phyloP scores from a whole-genome alignment of 2,797 vertebrate species.

The Syngnathus acus region DNA sequence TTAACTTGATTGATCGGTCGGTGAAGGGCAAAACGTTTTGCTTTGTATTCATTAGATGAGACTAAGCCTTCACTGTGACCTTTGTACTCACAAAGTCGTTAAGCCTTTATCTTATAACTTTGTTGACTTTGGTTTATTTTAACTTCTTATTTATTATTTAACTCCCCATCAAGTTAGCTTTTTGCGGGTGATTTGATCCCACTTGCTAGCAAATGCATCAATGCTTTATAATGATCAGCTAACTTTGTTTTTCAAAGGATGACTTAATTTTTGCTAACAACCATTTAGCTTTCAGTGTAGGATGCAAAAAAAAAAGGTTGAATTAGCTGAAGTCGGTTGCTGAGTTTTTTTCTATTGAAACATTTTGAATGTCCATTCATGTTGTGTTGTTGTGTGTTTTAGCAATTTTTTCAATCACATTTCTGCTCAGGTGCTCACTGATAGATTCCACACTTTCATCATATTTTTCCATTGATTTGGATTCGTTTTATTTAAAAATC shows the following conservation, averaged over 20 bases:
- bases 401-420: background rate
- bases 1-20: background rate
- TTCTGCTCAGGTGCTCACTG: background rate
- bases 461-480: background rate
- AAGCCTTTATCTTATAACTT: slow-evolving; percentile 1
- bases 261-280: too few species aligned
- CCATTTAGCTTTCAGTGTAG: too few species aligned
- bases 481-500: background rate
- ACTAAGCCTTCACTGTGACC: background rate
- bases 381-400: background rate
- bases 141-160: background rate
- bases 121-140: background rate
- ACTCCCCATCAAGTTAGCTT: background rate
- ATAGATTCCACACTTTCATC: background rate
- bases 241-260: too few species aligned
- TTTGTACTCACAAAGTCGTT: background rate
- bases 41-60: background rate
- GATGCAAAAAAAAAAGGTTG: too few species aligned
- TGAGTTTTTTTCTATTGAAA: background rate
- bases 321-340: too few species aligned
- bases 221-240: too few species aligned
- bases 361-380: background rate
- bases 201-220: too few species aligned
- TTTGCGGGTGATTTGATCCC: background rate
- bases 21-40: background rate